Evolutionary conservation across 2,797 vertebrate species (phyloP).

Genomic region (Xiphophorus birchmanni): DNA sequence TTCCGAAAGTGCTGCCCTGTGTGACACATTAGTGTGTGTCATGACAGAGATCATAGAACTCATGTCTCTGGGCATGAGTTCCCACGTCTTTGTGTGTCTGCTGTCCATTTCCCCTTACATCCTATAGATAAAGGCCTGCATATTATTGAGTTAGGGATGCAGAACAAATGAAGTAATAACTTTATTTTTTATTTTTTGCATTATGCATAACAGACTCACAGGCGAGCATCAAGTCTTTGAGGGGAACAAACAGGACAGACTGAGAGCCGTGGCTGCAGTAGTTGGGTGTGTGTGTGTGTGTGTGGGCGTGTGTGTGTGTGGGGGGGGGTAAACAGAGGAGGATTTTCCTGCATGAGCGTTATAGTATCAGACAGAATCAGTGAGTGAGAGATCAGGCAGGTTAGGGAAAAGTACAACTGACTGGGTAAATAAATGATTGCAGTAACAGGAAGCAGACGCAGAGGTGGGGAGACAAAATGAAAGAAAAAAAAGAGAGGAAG

Average conservation of each 20-base stretch:
- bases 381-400: slow-evolving; percentile 56
- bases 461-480: slow-evolving; percentile 29
- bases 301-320: too few species aligned
- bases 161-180: slow-evolving; percentile 35
- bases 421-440: slow-evolving; percentile 72
- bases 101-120: slow-evolving; percentile 29
- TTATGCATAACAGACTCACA: slow-evolving; percentile 43
- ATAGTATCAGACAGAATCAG: slow-evolving; percentile 70
- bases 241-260: slow-evolving; percentile 23
- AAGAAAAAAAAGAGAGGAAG: slow-evolving; percentile 15
- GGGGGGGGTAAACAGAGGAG: slow-evolving; percentile 20
- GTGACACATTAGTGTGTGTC: slow-evolving; percentile 46
- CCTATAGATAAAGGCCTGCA: slow-evolving; percentile 24
- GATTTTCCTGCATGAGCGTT: slow-evolving; percentile 46
- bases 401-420: slow-evolving; percentile 42
- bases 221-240: slow-evolving; percentile 32
- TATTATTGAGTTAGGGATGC: slow-evolving; percentile 23
- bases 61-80: slow-evolving; percentile 53
- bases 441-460: slow-evolving; percentile 58
- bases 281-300: slow-evolving; percentile 13
- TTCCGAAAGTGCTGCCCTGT: slow-evolving; percentile 37
- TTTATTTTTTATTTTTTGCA: slow-evolving; percentile 3
- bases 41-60: slow-evolving; percentile 42
- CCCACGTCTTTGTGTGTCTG: slow-evolving; percentile 32
- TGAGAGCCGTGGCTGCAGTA: slow-evolving; percentile 30